Evolutionary conservation across 2,797 vertebrate genomes (phyloP).

Genomic region (Epinephelus awoara): DNA sequence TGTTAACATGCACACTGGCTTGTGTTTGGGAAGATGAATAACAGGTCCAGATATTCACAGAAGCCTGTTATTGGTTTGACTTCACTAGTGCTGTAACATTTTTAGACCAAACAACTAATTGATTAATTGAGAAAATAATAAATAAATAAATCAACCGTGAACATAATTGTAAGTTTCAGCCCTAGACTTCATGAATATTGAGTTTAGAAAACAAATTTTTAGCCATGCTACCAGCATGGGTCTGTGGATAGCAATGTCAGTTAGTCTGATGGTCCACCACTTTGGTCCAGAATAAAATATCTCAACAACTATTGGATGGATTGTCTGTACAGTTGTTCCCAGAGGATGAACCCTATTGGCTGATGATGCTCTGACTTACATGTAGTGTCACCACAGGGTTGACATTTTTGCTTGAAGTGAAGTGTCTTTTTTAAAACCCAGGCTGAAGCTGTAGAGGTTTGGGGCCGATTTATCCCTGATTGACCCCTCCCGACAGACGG

Average conservation of each 20-base stretch:
- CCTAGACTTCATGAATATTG: background rate
- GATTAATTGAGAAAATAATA: too few relatives aligned
- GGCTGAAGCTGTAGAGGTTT: too few relatives aligned
- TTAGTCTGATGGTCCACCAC: background rate
- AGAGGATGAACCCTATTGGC: background rate
- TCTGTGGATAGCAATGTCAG: background rate
- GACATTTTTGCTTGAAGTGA: background rate
- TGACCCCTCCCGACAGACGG: too few relatives aligned
- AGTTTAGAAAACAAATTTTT: slow-evolving; percentile 12
- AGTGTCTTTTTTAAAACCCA: background rate
- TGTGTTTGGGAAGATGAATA: slow-evolving; percentile 18
- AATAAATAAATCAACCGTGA: too few relatives aligned
- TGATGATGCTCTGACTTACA: slow-evolving; percentile 1
- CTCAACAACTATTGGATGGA: background rate
- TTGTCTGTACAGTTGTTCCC: background rate
- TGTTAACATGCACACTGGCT: slow-evolving; percentile 32
- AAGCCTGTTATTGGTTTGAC: background rate
- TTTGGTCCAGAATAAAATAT: background rate
- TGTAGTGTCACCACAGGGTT: background rate
- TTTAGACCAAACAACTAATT: too few relatives aligned
- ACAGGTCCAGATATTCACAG: slow-evolving; percentile 12
- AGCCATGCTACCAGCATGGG: background rate
- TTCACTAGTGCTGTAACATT: background rate
- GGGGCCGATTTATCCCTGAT: too few relatives aligned
- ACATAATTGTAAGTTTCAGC: too few relatives aligned